A percentile compares a stretch with the other conserved stretches of the same genome.
phyloP scores from a whole-genome alignment of 2,888 invertebrate species.

The Phlogophora meticulosa region DNA sequence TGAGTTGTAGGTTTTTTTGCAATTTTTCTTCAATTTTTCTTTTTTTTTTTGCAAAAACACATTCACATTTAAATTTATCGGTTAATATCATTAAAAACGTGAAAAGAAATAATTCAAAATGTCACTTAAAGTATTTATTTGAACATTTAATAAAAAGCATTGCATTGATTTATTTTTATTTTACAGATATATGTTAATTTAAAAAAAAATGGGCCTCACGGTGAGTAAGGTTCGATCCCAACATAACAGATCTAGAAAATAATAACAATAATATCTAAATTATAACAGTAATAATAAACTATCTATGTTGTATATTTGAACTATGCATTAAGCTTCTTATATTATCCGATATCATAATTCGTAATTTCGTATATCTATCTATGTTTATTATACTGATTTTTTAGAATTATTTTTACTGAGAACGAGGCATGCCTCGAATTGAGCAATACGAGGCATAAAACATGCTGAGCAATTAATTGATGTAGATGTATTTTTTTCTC shows the following conservation, averaged over 20 bases:
- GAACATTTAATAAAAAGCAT: neutral
- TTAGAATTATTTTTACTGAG: constrained; percentile 27
- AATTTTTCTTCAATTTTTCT: neutral
- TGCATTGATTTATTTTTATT: constrained; percentile 3
- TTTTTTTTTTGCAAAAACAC: neutral
- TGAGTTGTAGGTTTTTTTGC: neutral
- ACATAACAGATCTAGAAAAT: constrained; percentile 10
- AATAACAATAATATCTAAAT: constrained; percentile 27
- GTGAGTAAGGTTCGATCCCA: constrained; percentile 3
- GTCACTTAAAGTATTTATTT: neutral
- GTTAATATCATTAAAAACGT: neutral
- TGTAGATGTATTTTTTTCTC: neutral
- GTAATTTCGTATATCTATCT: constrained; percentile 65
- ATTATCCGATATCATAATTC: constrained; percentile 71
- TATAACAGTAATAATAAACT: constrained; percentile 38
- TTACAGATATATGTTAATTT: neutral
- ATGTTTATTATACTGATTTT: constrained; percentile 44
- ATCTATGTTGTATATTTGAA: constrained; percentile 62
- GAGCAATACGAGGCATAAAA: neutral
- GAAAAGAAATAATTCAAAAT: neutral
- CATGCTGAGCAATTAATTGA: neutral
- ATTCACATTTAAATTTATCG: neutral
- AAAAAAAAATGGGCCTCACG: neutral
- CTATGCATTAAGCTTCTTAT: constrained; percentile 71
- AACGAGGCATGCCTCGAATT: constrained; percentile 25